phyloP scores from a whole-genome alignment of 2,888 invertebrate genomes.

The Sphaeridia pumilis region DNA sequence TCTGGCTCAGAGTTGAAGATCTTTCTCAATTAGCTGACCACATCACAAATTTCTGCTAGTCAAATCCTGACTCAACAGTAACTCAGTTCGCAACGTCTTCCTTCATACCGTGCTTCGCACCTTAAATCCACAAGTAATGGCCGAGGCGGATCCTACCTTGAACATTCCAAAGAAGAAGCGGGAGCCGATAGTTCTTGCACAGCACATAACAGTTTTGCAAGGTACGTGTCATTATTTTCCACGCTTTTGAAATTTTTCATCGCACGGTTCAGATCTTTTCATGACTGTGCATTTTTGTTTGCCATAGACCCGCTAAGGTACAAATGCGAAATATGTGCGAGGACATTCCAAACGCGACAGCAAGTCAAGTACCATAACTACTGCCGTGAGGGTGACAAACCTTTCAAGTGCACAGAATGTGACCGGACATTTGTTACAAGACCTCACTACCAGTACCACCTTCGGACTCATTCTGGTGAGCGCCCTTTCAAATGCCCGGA shows the following conservation, averaged over 20 bases:
- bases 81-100: too few species aligned
- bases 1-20: too few species aligned
- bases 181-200: background rate
- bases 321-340: background rate
- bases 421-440: slow-evolving; percentile 53
- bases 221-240: background rate
- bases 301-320: background rate
- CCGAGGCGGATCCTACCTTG: too few species aligned
- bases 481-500: slow-evolving; percentile 49
- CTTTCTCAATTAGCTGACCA: too few species aligned
- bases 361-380: slow-evolving; percentile 28
- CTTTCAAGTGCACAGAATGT: slow-evolving; percentile 45
- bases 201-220: background rate
- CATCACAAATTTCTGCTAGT: too few species aligned
- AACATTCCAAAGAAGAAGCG: background rate
- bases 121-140: too few species aligned
- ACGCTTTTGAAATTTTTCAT: too few species aligned
- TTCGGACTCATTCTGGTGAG: slow-evolving; percentile 49
- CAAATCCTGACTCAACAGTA: too few species aligned
- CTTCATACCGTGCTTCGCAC: too few species aligned
- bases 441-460: slow-evolving; percentile 60
- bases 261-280: too few species aligned
- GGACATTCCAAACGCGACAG: background rate
- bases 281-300: background rate
- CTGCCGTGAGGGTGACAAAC: slow-evolving; percentile 37